Evolutionary conservation across 2,888 invertebrate species (phyloP).

Genomic region (Zaprionus bogoriensis): DNA sequence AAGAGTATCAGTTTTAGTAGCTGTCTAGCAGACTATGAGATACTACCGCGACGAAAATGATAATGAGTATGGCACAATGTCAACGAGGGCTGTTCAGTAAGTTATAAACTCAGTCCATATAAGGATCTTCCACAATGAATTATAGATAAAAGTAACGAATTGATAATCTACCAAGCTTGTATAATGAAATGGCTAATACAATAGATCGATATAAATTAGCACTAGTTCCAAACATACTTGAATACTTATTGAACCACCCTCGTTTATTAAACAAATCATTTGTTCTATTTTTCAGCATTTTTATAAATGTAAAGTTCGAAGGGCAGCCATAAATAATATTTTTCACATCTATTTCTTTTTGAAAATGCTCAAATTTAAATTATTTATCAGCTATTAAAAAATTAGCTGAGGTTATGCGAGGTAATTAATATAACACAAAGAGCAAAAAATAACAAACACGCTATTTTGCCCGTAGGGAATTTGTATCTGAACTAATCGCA

Average conservation of each 20-base stretch:
- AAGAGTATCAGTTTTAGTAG: conserved; percentile 10
- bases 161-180: no score
- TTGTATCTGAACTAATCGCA: conserved; percentile 53
- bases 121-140: no score
- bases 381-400: conserved; percentile 68
- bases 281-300: conserved; percentile 9
- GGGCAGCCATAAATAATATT: conserved; percentile 56
- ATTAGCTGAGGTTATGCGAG: conserved; percentile 60
- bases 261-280: conserved; percentile 1
- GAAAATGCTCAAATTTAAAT: conserved; percentile 44
- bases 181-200: no score
- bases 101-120: neutral
- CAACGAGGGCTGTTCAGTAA: neutral
- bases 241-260: conserved; percentile 9
- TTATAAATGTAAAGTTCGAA: conserved; percentile 34
- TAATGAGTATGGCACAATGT: neutral
- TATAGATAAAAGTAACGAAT: no score
- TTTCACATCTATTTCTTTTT: conserved; percentile 34
- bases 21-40: neutral
- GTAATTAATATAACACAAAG: conserved; percentile 41
- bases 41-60: neutral
- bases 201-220: no score
- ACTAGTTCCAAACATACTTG: no score
- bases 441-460: conserved; percentile 7
- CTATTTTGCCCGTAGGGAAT: conserved; percentile 40